Evolutionary conservation across 2,113 vertebrate genomes (phyloP), one percentile per base, ranked within the genome.

Genomic region (Perognathus longimembris): DNA sequence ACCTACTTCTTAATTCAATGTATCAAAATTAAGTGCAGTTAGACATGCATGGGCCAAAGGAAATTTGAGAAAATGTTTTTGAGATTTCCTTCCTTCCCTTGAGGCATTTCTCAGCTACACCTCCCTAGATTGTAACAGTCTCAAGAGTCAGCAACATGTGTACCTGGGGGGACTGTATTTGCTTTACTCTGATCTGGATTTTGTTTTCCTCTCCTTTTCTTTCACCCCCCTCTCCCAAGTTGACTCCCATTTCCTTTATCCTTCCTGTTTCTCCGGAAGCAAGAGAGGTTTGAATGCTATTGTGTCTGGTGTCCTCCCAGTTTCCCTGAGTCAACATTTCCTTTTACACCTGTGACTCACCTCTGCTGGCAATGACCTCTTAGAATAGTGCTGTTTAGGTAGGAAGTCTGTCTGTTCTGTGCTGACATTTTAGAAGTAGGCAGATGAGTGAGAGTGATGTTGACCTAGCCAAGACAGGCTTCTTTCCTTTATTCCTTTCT

Each of bases 1-100:
- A 40, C 10, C 42, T 61, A 28, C 54, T 85, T 92, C 28, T 50
- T 93, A 85, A 74, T 81, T 76, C n/a, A 69, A 22, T 78, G 59
- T 22, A 32, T 80, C 40, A 74, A 42, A 70, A 91, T 70, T 50
- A 74, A 50, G 50, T 83, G 24, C 21, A 38, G 26, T 36, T 50
- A 15, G 40, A 84, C 26, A 42, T 32, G 42, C 20, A 0, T 12
- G 30, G 1, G 15, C 17, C 40, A 17, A 32, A 67, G 32, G 9
- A 34, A 61, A 22, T 78, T 57, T 1, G 20, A 32, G 26, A 63
- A 73, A 57, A 78, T 63, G 45, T 69, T 69, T 93, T 75, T 79
- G 42, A 88, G 74, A 42, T 73, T 76, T 34, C 64, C 20, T 67
- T 67, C 26, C 3, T 84, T 36, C 32, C 8, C 24, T 20, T 32